A percentile compares a stretch with the other conserved stretches of the same genome.
phyloP scores from a whole-genome alignment of 2,888 invertebrate species.

The Brachyptera putata region DNA sequence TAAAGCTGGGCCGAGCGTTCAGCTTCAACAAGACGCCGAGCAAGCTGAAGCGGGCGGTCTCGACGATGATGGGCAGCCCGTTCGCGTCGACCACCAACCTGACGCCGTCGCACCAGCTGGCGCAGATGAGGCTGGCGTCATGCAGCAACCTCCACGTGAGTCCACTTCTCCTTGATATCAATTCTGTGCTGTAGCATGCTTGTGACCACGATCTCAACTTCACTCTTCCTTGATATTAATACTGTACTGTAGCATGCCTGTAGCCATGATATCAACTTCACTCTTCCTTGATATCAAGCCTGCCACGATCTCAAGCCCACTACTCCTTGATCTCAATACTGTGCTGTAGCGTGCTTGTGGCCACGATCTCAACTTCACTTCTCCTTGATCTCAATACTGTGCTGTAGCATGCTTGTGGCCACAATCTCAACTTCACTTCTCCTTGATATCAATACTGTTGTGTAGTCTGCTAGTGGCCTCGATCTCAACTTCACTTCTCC shows the following conservation, averaged over 20 bases:
- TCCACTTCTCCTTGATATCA: conserved; percentile 31
- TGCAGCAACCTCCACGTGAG: conserved; percentile 82
- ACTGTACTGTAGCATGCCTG: not conserved
- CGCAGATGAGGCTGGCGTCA: conserved; percentile 80
- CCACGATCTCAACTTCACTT: not conserved
- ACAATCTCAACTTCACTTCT: no score
- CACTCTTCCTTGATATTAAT: not conserved
- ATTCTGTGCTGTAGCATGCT: not conserved
- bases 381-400: no score
- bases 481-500: no score
- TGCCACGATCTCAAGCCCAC: no score
- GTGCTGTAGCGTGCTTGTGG: not conserved
- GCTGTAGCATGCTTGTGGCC: no score
- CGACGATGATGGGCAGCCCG: conserved; percentile 83
- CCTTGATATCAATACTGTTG: no score
- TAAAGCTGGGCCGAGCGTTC: conserved; percentile 89
- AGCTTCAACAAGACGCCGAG: conserved; percentile 95
- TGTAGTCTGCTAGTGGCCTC: no score
- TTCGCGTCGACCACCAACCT: conserved; percentile 81
- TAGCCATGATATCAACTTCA: not conserved
- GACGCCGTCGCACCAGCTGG: conserved; percentile 77
- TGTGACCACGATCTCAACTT: not conserved
- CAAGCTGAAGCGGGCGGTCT: conserved; percentile 88
- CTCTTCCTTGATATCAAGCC: no score
- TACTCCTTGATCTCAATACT: not conserved